Conservation (phyloP, 2,797 vertebrate species). For the Onychomys torridus region DNA sequence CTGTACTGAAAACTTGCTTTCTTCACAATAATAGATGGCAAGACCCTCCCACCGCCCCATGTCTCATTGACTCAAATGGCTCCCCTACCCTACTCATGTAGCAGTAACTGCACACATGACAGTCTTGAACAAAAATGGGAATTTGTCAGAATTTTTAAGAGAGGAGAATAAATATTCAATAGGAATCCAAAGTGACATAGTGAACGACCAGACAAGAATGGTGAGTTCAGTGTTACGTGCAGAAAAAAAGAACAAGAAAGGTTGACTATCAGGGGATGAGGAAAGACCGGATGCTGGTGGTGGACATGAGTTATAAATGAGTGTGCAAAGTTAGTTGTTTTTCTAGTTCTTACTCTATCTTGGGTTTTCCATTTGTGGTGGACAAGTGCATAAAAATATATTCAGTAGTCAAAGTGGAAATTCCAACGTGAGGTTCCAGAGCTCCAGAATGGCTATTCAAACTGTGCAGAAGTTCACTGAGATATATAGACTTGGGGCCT, state of each 20-base stretch:
- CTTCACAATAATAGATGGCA: not conserved
- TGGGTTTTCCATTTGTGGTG: not conserved
- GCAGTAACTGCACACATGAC: not conserved
- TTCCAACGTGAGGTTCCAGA: not conserved
- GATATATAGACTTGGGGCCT: no score
- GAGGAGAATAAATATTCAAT: no score
- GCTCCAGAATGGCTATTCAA: not conserved
- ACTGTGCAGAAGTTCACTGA: not conserved
- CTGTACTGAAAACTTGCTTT: not conserved
- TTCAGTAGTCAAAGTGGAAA: not conserved
- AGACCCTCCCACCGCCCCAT: not conserved
- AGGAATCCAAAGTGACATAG: not conserved
- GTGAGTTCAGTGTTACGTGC: not conserved
- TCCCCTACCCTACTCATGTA: not conserved
- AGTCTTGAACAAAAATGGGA: not conserved
- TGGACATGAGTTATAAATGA: not conserved
- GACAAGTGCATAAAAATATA: not conserved
- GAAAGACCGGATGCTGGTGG: no score
- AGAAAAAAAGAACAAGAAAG: not conserved
- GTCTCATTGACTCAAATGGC: not conserved
- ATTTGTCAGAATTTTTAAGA: not conserved
- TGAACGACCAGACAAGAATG: not conserved
- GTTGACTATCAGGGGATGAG: not conserved
- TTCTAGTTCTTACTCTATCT: not conserved
- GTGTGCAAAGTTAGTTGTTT: not conserved